Evolutionary conservation across 2,113 vertebrate species (phyloP), one percentile per base, ranked within the genome.

Genomic region (Nerophis lumbriciformis): DNA sequence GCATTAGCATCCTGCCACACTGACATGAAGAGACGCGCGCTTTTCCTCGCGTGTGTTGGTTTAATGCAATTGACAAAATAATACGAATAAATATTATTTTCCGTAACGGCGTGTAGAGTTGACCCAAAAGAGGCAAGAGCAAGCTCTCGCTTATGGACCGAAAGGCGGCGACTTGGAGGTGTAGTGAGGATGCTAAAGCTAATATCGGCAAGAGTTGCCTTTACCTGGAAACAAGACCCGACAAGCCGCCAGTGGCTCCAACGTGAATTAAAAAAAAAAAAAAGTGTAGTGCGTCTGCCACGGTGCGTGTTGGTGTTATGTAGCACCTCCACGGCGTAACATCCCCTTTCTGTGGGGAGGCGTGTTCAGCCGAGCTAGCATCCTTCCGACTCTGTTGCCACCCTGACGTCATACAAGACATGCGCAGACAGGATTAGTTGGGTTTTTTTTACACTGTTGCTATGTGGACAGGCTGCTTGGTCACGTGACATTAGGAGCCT

Each of bases 281-380:
- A 53, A 39, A 13, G 39, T 16, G 10, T 12, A 44, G 28, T 48
- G 65, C 54, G 57, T 63, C 35, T 61, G 73, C 64, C 59, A 69
- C 77, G 53, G 54, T 51, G 66, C 53, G 77, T 72, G 80, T 75
- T 75, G 75, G 42, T 79, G 76, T 80, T 77, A 78, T 79, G 82
- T 84, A 80, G 54, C 42, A 51, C 53, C 36, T 64, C 6, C 8
- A 63, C 60, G 6, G 79, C 85, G 89, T 89, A 85, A 89, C 76
- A 68, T 80, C 85, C 82, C 80, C 74, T 64, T 39, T 15, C 48
- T 19, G 6, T 37, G 16, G 36, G 62, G 71, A 68, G 72, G 72
- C 76, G 52, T 7, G 75, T 68, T 82, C 72, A 74, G 5, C 48
- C 57, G 53, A 37, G 48, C 54, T 10, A 8, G 54, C 10, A 13